phyloP scores from a whole-genome alignment of 1,140 invertebrate genomes.

The Zophobas morio region DNA sequence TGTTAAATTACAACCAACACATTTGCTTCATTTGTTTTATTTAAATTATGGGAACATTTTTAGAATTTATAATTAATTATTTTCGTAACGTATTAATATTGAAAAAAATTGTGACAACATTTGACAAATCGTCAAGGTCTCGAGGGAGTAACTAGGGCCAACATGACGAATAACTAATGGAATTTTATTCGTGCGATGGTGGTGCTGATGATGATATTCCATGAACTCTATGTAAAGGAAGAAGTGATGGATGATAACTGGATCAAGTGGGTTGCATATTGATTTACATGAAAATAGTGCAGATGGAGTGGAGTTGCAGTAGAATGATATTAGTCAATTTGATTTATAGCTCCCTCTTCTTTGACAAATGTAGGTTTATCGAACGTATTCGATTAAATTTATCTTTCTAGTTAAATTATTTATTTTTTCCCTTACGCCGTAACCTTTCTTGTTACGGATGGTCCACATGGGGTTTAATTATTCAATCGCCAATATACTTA shows the following conservation, averaged over 20 bases:
- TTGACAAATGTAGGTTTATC: constrained; percentile 48
- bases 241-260: constrained; percentile 44
- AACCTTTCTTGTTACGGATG: constrained; percentile 4
- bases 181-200: constrained; percentile 22
- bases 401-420: constrained; percentile 44
- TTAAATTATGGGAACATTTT: no score
- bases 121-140: not conserved
- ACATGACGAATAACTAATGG: constrained; percentile 20
- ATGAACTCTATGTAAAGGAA: constrained; percentile 18
- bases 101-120: not conserved
- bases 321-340: constrained; percentile 47
- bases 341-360: constrained; percentile 40
- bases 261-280: constrained; percentile 44
- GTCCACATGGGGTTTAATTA: not conserved
- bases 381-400: constrained; percentile 48
- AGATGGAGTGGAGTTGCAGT: constrained; percentile 32
- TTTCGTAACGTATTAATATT: no score
- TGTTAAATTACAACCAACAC: no score
- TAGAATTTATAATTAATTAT: no score
- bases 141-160: constrained; percentile 4
- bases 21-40: no score
- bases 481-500: not conserved
- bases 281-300: constrained; percentile 50
- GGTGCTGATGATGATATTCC: constrained; percentile 22
- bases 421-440: constrained; percentile 21